A percentile compares a stretch with the other conserved stretches of the same genome.
These are phyloP conservation scores for Gobiocypris rarus DNA, from an alignment of 2,113 vertebrate genomes.

Conservation along the genomic window DNA sequence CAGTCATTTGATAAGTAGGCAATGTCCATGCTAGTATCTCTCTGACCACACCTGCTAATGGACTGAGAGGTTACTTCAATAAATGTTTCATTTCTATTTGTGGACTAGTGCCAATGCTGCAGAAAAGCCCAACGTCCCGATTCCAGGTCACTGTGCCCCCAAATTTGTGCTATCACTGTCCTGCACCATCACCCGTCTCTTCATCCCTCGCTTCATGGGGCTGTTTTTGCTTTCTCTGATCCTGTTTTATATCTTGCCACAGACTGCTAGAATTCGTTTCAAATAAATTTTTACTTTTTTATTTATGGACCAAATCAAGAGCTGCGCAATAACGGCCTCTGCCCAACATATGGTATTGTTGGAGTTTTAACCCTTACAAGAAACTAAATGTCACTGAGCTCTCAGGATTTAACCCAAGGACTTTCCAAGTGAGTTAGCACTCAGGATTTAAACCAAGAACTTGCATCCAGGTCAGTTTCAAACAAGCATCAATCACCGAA, in stretches of 20 bases:
- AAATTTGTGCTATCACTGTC: constrained; percentile 48
- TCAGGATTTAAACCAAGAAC: constrained; percentile 19
- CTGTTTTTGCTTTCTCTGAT: constrained; percentile 19
- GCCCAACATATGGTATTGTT: constrained; percentile 12
- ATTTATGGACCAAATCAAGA: constrained; percentile 19
- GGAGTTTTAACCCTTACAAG: constrained; percentile 44
- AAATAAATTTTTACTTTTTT: constrained; percentile 1
- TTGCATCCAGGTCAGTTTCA: constrained; percentile 15
- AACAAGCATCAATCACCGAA: constrained; percentile 13
- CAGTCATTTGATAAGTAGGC: constrained; percentile 23
- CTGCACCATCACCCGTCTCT: constrained; percentile 6
- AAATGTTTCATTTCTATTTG: constrained; percentile 49
- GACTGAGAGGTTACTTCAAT: constrained; percentile 44
- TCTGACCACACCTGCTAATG: constrained; percentile 44
- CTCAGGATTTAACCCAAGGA: constrained; percentile 52
- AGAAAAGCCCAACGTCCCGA: constrained; percentile 47
- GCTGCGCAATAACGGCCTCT: constrained; percentile 38
- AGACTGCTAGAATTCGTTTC: constrained; percentile 5
- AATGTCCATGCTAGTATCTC: constrained; percentile 12
- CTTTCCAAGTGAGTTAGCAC: constrained; percentile 32
- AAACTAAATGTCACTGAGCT: constrained; percentile 38
- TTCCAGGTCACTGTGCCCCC: constrained; percentile 58
- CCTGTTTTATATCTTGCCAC: constrained; percentile 13
- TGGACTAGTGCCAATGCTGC: constrained; percentile 50
- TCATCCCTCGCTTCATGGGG: background rate